A percentile compares a stretch with the other conserved stretches of the same genome.
Conservation (phyloP, 2,797 vertebrate species). For the Cyclopterus lumpus region DNA sequence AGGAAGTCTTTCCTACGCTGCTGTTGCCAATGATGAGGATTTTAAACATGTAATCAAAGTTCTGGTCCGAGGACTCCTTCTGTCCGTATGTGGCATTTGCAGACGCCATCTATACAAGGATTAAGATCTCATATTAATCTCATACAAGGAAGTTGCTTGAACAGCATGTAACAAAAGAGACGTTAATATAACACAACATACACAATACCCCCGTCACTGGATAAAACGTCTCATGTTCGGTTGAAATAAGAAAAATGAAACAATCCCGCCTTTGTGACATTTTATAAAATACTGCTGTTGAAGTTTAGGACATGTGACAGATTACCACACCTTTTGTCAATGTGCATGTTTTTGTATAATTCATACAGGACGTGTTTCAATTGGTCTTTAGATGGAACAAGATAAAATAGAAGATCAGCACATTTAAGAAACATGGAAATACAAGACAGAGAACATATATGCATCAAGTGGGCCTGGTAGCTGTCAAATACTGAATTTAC, state of each 20-base stretch:
- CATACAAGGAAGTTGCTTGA: not conserved
- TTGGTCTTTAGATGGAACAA: not conserved
- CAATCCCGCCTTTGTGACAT: not conserved
- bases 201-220: not conserved
- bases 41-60: constrained; percentile 99
- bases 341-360: not conserved
- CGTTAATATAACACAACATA: not conserved
- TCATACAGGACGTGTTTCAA: not conserved
- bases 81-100: constrained; percentile 94
- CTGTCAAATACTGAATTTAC: not conserved
- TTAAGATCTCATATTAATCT: constrained; percentile 17
- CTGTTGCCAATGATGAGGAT: constrained; percentile 99
- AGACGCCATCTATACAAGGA: constrained; percentile 89
- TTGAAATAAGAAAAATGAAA: not conserved
- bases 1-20: constrained; percentile 97
- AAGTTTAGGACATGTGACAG: not conserved
- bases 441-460: not conserved
- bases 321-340: not conserved
- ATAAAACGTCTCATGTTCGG: not conserved
- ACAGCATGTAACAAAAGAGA: not conserved
- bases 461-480: not conserved
- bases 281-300: not conserved
- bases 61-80: constrained; percentile 96
- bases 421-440: not conserved
- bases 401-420: not conserved